Evolutionary conservation across 2,888 invertebrate genomes (phyloP), one percentile per base, ranked within the genome.

Genomic region (Agelastica alni): DNA sequence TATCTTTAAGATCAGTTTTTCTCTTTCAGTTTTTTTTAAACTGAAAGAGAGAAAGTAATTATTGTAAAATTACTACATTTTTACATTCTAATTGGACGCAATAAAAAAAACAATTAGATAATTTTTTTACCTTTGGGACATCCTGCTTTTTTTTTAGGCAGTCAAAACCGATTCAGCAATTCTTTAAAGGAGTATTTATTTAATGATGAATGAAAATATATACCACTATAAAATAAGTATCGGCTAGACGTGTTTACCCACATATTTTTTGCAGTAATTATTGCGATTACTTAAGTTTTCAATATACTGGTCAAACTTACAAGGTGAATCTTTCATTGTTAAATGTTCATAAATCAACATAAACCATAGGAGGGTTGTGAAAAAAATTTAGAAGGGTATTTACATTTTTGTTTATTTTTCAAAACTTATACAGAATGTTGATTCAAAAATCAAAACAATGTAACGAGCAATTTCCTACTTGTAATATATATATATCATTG

Each of bases 221-320:
- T 53, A 39, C 53, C 46, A 41, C 34, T 47, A 53, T 53, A 42
- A 46, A 26, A 17, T 41, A 37, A 37, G 13, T 44, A 39, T 37
- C 30, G 30, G 20, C 42, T 32, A 37, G 22, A 10, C 18, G 43
- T 42, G 46, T 42, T 47, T 42, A 42, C 53, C 53, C 53, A 42
- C 53, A 53, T 53, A 30, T 22, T 34, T 47, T 47, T 47, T 53
- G 18, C 32, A 10, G 14, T 37, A 53, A 47, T 53, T 43, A 53
- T 34, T 30, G 20, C 47, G 34, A 47, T 18, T 42, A 42, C 41
- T 26, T 26, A 2, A 6, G 16, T 39, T 32, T 31, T 17, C 13
- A 45, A n/a, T 9, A 28, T 42, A 17, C 39, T 41, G 39, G 39
- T 12, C 10, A 41, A 20, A 22, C 22, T 12, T 31, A 31, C 5